phyloP scores from a whole-genome alignment of 2,888 invertebrate genomes.

The Drosophila mayaguana region DNA sequence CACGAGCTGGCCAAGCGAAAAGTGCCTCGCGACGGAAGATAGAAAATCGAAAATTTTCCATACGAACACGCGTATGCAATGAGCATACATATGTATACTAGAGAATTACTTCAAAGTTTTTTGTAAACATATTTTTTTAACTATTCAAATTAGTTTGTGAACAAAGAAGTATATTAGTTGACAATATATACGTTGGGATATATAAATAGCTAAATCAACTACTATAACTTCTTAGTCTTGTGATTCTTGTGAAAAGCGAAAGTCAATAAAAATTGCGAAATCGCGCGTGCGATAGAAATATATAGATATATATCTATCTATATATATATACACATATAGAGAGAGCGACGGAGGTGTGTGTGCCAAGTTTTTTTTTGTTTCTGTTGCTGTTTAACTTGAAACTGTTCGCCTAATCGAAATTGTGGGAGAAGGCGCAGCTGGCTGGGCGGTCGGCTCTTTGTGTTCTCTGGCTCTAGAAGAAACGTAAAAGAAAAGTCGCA shows the following conservation, averaged over 20 bases:
- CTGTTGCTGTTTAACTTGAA: conserved; percentile 46
- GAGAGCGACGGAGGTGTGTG: conserved; percentile 19
- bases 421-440: conserved; percentile 15
- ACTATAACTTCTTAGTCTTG: conserved; percentile 7
- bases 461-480: conserved; percentile 42
- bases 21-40: conserved; percentile 70
- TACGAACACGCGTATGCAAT: conserved; percentile 30
- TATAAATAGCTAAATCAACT: conserved; percentile 8
- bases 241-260: conserved; percentile 51
- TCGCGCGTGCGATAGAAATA: conserved; percentile 59
- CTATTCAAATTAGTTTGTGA: conserved; percentile 1
- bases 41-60: conserved; percentile 53
- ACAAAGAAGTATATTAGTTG: conserved; percentile 21
- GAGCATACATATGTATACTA: conserved; percentile 54
- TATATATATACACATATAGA: conserved; percentile 15
- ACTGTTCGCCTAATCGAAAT: conserved; percentile 28
- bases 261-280: conserved; percentile 77
- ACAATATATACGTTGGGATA: conserved; percentile 1
- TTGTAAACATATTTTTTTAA: conserved; percentile 6
- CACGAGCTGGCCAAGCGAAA: conserved; percentile 81
- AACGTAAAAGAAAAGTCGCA: conserved; percentile 70
- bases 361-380: conserved; percentile 39
- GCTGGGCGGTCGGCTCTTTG: conserved; percentile 53
- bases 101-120: conserved; percentile 23
- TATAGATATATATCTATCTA: conserved; percentile 49